Base-by-base conservation (phyloP, 2,888 invertebrate species). In the Aspidapion aeneum region DNA sequence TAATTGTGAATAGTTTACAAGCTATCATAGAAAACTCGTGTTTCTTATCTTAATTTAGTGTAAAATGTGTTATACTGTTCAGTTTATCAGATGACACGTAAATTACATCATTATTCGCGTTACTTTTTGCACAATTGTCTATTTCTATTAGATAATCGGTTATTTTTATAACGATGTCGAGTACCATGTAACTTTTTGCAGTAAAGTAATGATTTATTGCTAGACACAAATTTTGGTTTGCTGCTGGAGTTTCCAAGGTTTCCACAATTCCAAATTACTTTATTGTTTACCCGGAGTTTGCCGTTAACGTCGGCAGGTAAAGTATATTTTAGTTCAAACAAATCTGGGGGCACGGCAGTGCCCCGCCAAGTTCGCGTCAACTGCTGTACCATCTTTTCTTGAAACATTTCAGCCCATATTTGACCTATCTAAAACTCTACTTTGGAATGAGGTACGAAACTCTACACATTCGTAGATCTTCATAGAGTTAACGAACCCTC, bases 271-370 rank as follows among this genome's bases (percentile, higher is more conserved):
- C 71, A 58, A 71, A 71, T 68, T 70, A 70, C 70, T 72, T 70
- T 61, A 63, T 70, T 62, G 69, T 76, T 63, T 75, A 68, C 68
- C 72, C 75, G 69, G 77, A 78, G 71, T 75, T 73, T 72, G 76
- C 77, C 73, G 77, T 79, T 75, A 75, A 78, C 76, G 75, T 77
- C 75, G 77, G 74, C 78, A 76, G 77, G 78, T 78, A 72, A 68
- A 68, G 3, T 17, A 19, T 35, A n/a, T n/a, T n/a, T n/a, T n/a
- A n/a, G n/a, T n/a, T n/a, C n/a, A n/a, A n/a, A n/a, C n/a, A n/a
- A n/a, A n/a, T n/a, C n/a, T n/a, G n/a, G n/a, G n/a, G n/a, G n/a
- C n/a, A n/a, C n/a, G n/a, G n/a, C n/a, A n/a, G n/a, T n/a, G n/a
- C n/a, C n/a, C n/a, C n/a, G n/a, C n/a, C n/a, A n/a, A n/a, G n/a